Evolutionary conservation across 1,140 invertebrate genomes (phyloP), one percentile per base, ranked within the genome.

Genomic region (Hyphantria cunea): DNA sequence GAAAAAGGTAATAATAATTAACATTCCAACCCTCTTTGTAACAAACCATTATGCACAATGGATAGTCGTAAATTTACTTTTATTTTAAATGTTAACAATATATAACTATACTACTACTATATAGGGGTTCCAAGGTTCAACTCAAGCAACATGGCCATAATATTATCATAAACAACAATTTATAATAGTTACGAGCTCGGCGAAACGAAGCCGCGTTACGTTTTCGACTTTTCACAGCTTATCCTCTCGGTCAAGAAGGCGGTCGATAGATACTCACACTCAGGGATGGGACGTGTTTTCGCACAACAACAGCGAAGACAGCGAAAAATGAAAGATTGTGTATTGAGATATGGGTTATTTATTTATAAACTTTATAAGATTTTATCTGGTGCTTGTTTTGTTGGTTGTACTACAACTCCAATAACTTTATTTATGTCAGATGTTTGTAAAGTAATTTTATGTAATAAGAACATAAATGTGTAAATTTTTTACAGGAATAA

Each of bases 201-300:
- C 42, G 17, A 60, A 51, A 60, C 17, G 47, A 60, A 60, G 34
- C 48, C 39, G n/a, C 47, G 56, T 8, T 51, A 51, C 56, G 56
- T 60, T 60, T 60, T 51, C 48, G 56, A 51, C 56, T 60, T 60
- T 42, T 34, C n/a, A 11, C 37, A 44, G 56, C 56, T 60, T 60
- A 60, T 50, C 33, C 56, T 11, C n/a, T 25, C 11, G 25, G 6
- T 37, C 48, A 60, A 60, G 37, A 37, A 41, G 37, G 47, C 54
- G 13, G 56, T 17, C 56, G 47, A 44, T 48, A 25, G 44, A 37
- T 39, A 39, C 32, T 34, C 10, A 12, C 31, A 33, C 14, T 9
- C 34, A 49, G 44, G 39, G 15, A 56, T 47, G 44, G 14, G 13
- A 56, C 54, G 44, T 56, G 54, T 56, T 47, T 44, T 17, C 11